Evolutionary conservation across 2,797 vertebrate genomes (phyloP), one percentile per base, ranked within the genome.

Genomic region (Sebastes oblongus): DNA sequence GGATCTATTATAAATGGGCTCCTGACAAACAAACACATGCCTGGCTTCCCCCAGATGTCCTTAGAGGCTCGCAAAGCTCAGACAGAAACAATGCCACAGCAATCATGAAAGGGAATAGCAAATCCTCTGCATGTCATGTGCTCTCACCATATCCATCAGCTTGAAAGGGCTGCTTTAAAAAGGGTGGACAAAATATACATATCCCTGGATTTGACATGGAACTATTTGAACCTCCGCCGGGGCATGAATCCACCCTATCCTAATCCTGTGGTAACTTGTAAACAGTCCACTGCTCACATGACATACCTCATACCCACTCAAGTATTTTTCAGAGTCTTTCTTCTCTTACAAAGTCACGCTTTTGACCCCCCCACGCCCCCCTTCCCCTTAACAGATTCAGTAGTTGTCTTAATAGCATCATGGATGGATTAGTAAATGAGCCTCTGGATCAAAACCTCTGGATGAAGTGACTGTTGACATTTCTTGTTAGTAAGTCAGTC

Each of bases 21-120:
- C 84, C 86, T 88, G 87, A 92, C 91, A 92, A 94, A 95, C 91
- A 95, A 94, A 92, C 89, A 87, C 85, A 91, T 86, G 92, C 68
- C 86, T 85, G 88, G 72, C 83, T 87, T 89, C 80, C 82, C 77
- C 75, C 65, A 78, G 81, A 88, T 73, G 61, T 92, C 91, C 91
- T 92, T 52, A 34, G 88, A 92, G 90, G 84, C 84, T 88, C 54
- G 25, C 62, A 42, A 64, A 85, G 90, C 90, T 93, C 65, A 87
- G 70, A 85, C 83, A 68, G 84, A 90, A 90, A 93, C 93, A 93
- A 92, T 89, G 83, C 88, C 80, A 74, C 85, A 80, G 86, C 80
- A 61, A 80, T 91, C 89, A 89, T 91, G 78, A 91, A 92, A 92
- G 88, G 77, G 86, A 93, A 86, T 80, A 58, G 75, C 81, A 93